phyloP scores from a whole-genome alignment of 2,797 vertebrate species.

The Acanthiza pusilla region DNA sequence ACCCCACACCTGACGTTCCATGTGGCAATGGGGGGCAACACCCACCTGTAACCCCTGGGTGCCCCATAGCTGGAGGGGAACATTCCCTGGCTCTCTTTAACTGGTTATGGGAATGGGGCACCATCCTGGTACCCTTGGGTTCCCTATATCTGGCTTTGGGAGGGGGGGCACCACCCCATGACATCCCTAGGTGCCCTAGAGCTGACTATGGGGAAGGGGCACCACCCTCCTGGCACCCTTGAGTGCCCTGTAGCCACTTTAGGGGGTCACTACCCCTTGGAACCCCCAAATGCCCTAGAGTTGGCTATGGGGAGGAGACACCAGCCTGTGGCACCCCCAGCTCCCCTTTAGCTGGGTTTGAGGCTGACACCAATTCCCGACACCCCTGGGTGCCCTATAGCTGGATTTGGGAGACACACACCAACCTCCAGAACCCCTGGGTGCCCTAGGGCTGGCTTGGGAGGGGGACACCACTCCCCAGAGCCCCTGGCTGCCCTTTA shows the following conservation, averaged over 20 bases:
- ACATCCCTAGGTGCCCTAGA: neutral
- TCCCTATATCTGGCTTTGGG: neutral
- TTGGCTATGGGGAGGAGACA: neutral
- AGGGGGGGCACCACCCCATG: neutral
- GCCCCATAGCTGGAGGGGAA: neutral
- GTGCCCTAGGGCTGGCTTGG: neutral
- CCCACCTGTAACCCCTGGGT: neutral
- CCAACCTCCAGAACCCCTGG: too few relatives aligned
- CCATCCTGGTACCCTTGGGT: too few relatives aligned
- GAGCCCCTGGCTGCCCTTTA: too few relatives aligned
- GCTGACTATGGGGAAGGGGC: neutral
- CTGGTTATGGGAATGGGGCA: neutral
- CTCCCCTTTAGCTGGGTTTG: neutral
- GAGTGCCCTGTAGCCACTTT: neutral
- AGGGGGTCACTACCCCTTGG: neutral
- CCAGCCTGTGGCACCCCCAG: too few relatives aligned
- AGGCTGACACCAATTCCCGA: too few relatives aligned
- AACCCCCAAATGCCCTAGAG: neutral
- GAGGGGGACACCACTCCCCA: too few relatives aligned
- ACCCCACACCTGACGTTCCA: accelerated
- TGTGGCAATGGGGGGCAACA: neutral
- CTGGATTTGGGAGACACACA: too few relatives aligned
- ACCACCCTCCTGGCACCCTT: neutral
- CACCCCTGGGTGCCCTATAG: too few relatives aligned
- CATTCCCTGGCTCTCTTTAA: neutral